Conservation (phyloP, 2,797 vertebrate genomes). For the Peromyscus melanophrys region DNA sequence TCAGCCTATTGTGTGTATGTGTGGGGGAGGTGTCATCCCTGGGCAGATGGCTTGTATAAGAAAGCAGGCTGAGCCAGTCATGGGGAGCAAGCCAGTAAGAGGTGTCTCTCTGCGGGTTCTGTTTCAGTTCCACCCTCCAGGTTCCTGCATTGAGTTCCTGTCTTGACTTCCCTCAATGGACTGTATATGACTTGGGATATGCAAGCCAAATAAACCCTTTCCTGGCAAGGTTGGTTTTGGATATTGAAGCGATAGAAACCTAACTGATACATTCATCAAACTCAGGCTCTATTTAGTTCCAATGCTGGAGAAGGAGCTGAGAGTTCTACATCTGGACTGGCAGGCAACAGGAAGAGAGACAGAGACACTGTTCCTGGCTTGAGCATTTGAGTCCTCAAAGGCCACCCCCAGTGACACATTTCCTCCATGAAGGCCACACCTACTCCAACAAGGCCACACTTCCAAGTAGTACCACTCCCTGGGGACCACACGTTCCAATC, state of each 20-base stretch:
- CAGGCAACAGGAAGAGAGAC: neutral
- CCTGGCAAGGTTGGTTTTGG: neutral
- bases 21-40: neutral
- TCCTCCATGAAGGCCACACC: neutral
- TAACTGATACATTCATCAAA: neutral
- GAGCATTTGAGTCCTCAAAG: neutral
- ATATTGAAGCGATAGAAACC: neutral
- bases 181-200: neutral
- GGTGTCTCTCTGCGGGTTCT: neutral
- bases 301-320: neutral
- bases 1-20: neutral
- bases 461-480: neutral
- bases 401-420: neutral
- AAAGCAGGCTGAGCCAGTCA: neutral
- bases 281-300: constrained; percentile 20
- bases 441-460: neutral
- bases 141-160: neutral
- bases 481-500: neutral
- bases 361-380: neutral
- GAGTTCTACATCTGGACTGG: neutral
- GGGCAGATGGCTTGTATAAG: too few relatives aligned
- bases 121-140: neutral
- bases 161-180: neutral
- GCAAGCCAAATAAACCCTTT: neutral
- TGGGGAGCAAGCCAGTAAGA: neutral